Percentiles rank a stretch among this genome's conserved stretches.
Evolutionary conservation across 1,140 invertebrate species (phyloP).

Genomic region (Hylyphantes graminicola): DNA sequence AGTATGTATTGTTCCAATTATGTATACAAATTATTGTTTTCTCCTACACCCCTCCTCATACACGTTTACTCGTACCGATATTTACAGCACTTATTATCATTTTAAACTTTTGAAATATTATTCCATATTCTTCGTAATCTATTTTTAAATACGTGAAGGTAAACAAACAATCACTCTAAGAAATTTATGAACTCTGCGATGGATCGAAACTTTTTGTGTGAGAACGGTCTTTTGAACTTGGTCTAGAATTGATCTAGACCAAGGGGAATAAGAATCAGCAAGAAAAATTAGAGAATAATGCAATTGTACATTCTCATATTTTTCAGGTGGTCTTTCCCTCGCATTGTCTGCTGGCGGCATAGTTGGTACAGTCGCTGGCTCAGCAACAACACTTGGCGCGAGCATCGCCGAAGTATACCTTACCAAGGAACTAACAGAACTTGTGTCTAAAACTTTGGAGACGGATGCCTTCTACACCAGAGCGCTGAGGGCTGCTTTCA

Average conservation of each 20-base stretch:
- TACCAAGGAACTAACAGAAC: constrained; percentile 38
- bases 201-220: too few species aligned
- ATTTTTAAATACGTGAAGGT: too few species aligned
- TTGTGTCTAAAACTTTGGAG: constrained; percentile 15
- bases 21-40: neutral
- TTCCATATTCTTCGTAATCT: too few species aligned
- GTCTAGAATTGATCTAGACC: too few species aligned
- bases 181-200: too few species aligned
- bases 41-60: neutral
- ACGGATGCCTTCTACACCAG: constrained; percentile 48
- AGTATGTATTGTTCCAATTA: neutral
- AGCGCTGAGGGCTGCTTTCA: constrained; percentile 32
- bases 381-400: constrained; percentile 40
- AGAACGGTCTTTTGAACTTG: too few species aligned
- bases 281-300: neutral
- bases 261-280: too few species aligned
- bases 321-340: constrained; percentile 38
- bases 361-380: constrained; percentile 45
- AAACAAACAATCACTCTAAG: too few species aligned
- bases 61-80: too few species aligned
- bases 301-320: neutral
- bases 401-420: constrained; percentile 40
- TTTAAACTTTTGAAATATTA: too few species aligned
- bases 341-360: constrained; percentile 47
- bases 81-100: too few species aligned